Base-by-base conservation (phyloP, 2,113 vertebrate genomes). In the Melanotaenia duboulayi region DNA sequence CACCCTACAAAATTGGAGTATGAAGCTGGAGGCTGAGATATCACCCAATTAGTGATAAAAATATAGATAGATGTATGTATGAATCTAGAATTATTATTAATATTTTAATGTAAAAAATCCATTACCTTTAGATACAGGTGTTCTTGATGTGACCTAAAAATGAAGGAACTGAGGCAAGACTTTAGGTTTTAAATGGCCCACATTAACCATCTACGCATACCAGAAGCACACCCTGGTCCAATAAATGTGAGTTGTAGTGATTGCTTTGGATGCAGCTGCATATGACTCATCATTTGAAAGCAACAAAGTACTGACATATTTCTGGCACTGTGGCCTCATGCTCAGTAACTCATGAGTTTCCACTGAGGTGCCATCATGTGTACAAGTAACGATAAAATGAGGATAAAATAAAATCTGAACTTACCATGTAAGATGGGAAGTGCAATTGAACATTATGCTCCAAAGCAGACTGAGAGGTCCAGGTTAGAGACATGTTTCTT, bases 241-340 rank as follows among this genome's bases (percentile, higher is more conserved):
- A 37, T 4, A 35, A 65, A 50, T 61, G 73, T 62, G 49, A 14
- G 8, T 35, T 48, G 51, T 11, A 2, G 49, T 50, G 24, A 50
- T 56, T 46, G 51, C 58, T 24, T 65, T 76, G 54, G 48, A 39
- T 70, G 55, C 70, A 85, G 78, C 74, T 90, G 65, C 62, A 64
- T 71, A 56, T 50, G 28, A 74, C 49, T 68, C 5, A n/a, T 79
- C 44, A 62, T 82, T 59, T 71, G 61, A 72, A 72, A 55, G 62
- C 37, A 84, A 7, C 70, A 69, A 42, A 25, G n/a, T 50, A 17
- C 55, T 72, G 68, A 81, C 65, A 67, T 74, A 20, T 82, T 79
- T 73, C 72, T 82, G 82, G 87, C 70, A 51, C 11, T 0, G 24
- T 16, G 22, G 2, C n/a, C 54, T 17, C 46, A 20, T 24, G 28